A percentile compares a stretch with the other conserved stretches of the same genome.
These are phyloP conservation scores for Trichosurus vulpecula DNA, from an alignment of 2,797 vertebrate species.

Conservation along the genomic window DNA sequence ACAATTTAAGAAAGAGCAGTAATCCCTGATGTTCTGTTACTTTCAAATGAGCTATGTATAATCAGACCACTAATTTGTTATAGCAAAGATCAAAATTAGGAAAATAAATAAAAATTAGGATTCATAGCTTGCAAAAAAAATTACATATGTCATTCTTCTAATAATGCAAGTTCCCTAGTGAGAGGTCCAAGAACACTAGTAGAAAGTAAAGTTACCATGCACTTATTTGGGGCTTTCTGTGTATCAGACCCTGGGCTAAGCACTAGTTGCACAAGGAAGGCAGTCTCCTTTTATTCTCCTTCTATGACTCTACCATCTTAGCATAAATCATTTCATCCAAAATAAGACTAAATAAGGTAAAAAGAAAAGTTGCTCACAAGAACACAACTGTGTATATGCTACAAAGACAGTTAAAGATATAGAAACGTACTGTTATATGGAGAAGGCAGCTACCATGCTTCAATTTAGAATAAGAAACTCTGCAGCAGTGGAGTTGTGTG, in stretches of 20 bases:
- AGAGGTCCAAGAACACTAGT: neutral
- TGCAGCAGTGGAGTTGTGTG: neutral
- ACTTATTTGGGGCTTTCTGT: neutral
- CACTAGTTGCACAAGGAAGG: too few relatives aligned
- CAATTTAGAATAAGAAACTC: neutral
- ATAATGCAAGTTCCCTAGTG: neutral
- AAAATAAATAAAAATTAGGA: neutral
- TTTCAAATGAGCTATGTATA: neutral
- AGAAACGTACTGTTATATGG: neutral
- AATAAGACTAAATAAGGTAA: neutral
- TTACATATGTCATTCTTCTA: neutral
- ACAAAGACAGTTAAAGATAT: neutral
- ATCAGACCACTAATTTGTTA: neutral
- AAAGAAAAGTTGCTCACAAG: neutral
- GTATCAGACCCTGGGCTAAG: neutral
- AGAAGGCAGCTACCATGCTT: neutral
- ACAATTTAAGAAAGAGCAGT: neutral
- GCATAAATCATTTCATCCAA: neutral
- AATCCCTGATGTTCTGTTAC: neutral
- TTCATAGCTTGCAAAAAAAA: neutral
- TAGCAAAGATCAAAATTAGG: neutral
- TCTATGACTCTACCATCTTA: neutral
- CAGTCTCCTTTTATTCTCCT: neutral
- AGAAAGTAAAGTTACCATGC: neutral
- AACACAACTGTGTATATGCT: neutral